Percentiles rank a stretch among this genome's conserved stretches.
phyloP scores from a whole-genome alignment of 2,113 vertebrate species.

The Bubo blakistoni region DNA sequence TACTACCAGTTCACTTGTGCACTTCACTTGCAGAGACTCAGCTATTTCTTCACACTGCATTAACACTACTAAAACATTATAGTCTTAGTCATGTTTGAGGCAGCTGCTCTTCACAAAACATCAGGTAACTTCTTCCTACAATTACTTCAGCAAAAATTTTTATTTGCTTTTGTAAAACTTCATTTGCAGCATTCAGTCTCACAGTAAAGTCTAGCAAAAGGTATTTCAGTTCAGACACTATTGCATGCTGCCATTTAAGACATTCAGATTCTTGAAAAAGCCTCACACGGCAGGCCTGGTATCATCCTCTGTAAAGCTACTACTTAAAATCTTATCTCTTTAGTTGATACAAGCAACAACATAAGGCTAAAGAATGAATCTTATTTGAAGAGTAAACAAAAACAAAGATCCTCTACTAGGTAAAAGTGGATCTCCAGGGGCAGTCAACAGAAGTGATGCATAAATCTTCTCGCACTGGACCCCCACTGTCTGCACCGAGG shows the following conservation, averaged over 20 bases:
- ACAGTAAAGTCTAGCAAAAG: background rate
- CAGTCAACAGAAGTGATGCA: rapidly evolving
- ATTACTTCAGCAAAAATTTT: background rate
- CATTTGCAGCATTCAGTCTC: background rate
- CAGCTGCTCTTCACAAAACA: background rate
- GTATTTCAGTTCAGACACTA: background rate
- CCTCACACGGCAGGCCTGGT: rapidly evolving
- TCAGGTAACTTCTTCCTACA: background rate
- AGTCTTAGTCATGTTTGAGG: background rate
- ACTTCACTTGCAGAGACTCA: rapidly evolving
- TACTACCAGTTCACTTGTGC: background rate
- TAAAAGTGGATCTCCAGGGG: background rate
- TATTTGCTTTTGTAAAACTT: background rate
- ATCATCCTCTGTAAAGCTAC: background rate
- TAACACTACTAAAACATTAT: background rate
- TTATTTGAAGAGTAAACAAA: background rate
- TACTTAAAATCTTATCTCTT: background rate
- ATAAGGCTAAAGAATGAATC: rapidly evolving
- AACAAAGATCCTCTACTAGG: background rate
- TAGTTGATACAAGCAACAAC: background rate
- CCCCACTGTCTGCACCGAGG: rapidly evolving
- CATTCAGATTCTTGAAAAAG: background rate
- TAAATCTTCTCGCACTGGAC: rapidly evolving
- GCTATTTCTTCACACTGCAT: background rate
- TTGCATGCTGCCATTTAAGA: rapidly evolving